phyloP scores from a whole-genome alignment of 2,797 vertebrate genomes.

The Eleutherodactylus coqui region DNA sequence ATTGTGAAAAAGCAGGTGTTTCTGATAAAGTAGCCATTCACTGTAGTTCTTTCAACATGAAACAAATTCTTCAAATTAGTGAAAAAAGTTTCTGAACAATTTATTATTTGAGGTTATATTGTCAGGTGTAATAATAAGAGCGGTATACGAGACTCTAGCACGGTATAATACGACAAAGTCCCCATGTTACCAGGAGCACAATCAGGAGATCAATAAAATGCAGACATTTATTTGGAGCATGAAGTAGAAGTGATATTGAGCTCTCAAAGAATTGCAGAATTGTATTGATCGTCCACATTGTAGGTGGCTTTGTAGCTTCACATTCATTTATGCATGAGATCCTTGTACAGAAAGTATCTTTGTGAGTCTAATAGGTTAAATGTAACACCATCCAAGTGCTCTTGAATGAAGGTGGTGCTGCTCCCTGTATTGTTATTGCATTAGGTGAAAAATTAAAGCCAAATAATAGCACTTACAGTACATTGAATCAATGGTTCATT shows the following conservation, averaged over 20 bases:
- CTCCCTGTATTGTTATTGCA: neutral
- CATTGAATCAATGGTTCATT: neutral
- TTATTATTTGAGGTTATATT: neutral
- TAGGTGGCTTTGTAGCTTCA: constrained; percentile 49
- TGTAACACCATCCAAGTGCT: constrained; percentile 31
- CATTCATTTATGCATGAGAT: constrained; percentile 47
- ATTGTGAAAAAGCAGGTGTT: too few relatives aligned
- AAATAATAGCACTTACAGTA: neutral
- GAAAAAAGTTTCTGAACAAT: neutral
- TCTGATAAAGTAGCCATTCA: too few relatives aligned
- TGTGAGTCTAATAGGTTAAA: constrained; percentile 26
- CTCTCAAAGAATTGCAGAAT: constrained; percentile 48
- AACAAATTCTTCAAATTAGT: neutral
- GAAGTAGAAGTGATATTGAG: constrained; percentile 43
- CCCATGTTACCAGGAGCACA: constrained; percentile 37
- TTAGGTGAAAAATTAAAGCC: neutral
- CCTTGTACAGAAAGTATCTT: constrained; percentile 17
- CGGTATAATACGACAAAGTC: constrained; percentile 20
- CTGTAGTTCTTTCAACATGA: neutral
- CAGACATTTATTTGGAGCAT: constrained; percentile 43
- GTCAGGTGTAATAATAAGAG: neutral
- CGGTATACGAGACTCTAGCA: neutral
- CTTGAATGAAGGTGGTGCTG: neutral
- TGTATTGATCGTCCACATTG: constrained; percentile 52
- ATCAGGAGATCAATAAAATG: constrained; percentile 41